A percentile compares a stretch with the other conserved stretches of the same genome.
phyloP scores from a whole-genome alignment of 2,797 vertebrate genomes.

The Eulemur mongoz region DNA sequence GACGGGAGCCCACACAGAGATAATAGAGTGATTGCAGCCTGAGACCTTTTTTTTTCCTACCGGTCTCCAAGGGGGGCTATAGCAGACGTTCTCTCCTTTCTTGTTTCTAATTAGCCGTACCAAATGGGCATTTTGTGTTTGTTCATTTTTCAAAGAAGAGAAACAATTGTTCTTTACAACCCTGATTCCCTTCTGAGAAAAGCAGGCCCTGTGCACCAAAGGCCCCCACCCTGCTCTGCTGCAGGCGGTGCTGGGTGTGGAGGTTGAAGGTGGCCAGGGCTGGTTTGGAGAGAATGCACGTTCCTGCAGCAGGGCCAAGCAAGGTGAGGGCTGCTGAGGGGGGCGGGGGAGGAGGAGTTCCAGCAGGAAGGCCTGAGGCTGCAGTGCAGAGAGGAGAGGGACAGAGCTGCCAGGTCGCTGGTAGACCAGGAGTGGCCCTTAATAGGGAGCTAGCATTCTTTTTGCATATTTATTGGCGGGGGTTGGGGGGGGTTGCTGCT shows the following conservation, averaged over 20 bases:
- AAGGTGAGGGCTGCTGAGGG: accelerated
- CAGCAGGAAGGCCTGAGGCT: too few relatives aligned
- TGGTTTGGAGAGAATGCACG: accelerated
- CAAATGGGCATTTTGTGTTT: not conserved
- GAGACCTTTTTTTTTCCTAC: not conserved
- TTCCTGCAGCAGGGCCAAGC: not conserved
- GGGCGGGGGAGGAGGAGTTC: not conserved
- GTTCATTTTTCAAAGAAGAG: not conserved
- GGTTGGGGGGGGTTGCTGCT: not conserved
- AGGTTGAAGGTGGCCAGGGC: not conserved
- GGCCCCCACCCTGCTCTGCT: not conserved
- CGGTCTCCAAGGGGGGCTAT: not conserved
- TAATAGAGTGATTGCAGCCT: not conserved
- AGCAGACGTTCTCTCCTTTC: not conserved
- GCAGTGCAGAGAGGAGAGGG: not conserved
- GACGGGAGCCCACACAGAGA: not conserved
- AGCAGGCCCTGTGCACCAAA: not conserved
- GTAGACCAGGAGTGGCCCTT: not conserved
- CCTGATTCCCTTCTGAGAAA: not conserved
- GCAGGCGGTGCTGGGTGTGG: accelerated
- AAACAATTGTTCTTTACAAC: not conserved
- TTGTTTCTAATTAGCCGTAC: not conserved
- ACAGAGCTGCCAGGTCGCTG: not conserved
- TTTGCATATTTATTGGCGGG: not conserved
- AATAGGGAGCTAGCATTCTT: not conserved